These are phyloP conservation scores for Macrosteles quadrilineatus DNA, from an alignment of 1,140 invertebrate species.

Conservation along the genomic window DNA sequence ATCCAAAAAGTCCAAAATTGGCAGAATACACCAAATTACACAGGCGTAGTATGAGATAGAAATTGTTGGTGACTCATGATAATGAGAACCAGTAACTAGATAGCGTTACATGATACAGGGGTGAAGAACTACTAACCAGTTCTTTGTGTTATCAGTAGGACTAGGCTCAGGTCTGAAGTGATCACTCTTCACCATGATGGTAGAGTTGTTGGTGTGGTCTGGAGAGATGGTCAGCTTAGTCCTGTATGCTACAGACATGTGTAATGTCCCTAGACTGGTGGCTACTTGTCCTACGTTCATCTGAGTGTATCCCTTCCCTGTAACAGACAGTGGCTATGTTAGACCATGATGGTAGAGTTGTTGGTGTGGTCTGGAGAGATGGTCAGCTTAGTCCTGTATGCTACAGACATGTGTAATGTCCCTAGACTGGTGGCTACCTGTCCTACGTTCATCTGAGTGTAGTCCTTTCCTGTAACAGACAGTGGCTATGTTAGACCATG, in stretches of 20 bases:
- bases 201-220: constrained; percentile 65
- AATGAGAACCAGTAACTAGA: no score
- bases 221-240: constrained; percentile 89
- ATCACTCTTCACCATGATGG: constrained; percentile 86
- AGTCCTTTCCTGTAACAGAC: constrained; percentile 60
- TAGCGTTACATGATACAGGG: no score
- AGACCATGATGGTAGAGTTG: constrained; percentile 73
- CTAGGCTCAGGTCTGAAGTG: constrained; percentile 81
- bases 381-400: constrained; percentile 85
- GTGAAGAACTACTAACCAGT: no score
- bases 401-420: constrained; percentile 73
- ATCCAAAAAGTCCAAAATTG: no score
- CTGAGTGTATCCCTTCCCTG: constrained; percentile 71
- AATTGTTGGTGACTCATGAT: no score
- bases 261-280: constrained; percentile 78
- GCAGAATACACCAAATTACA: no score
- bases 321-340: no score
- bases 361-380: constrained; percentile 76
- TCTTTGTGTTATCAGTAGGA: constrained; percentile 52
- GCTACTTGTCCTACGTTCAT: constrained; percentile 78
- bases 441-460: constrained; percentile 78
- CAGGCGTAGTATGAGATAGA: no score
- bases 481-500: constrained; percentile 86
- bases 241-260: constrained; percentile 77
- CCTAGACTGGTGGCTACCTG: constrained; percentile 81